These are phyloP conservation scores for Chrysemys picta DNA, from an alignment of 2,113 vertebrate species.

Conservation along the genomic window DNA sequence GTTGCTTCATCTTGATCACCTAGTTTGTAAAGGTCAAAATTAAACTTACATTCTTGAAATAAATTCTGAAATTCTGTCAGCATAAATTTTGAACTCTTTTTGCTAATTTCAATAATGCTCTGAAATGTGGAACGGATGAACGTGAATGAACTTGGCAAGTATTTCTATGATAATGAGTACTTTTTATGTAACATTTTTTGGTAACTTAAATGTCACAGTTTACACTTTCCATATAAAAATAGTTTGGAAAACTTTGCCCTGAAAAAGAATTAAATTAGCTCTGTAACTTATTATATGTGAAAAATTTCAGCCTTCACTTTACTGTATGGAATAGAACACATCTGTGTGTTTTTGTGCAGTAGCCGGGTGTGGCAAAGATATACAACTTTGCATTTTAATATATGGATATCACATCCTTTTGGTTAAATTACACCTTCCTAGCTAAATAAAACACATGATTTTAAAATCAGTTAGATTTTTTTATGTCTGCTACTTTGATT, in stretches of 20 bases:
- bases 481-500: neutral
- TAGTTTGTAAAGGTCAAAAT: slow-evolving; percentile 35
- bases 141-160: neutral
- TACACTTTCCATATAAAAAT: neutral
- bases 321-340: neutral
- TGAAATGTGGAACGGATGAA: neutral
- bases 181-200: neutral
- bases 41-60: slow-evolving; percentile 56
- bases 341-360: neutral
- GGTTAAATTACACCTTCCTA: neutral
- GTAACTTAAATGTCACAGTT: neutral
- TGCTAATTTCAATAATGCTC: neutral
- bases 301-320: neutral
- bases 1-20: neutral
- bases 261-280: neutral
- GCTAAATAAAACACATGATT: neutral
- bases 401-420: neutral
- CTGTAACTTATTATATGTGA: neutral
- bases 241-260: neutral
- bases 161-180: neutral
- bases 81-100: neutral
- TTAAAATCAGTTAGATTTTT: neutral
- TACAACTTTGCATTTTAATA: neutral
- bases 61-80: slow-evolving; percentile 6
- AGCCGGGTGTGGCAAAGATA: neutral